A percentile compares a stretch with the other conserved stretches of the same genome.
phyloP scores from a whole-genome alignment of 2,797 vertebrate genomes.

The Cirrhinus molitorella region DNA sequence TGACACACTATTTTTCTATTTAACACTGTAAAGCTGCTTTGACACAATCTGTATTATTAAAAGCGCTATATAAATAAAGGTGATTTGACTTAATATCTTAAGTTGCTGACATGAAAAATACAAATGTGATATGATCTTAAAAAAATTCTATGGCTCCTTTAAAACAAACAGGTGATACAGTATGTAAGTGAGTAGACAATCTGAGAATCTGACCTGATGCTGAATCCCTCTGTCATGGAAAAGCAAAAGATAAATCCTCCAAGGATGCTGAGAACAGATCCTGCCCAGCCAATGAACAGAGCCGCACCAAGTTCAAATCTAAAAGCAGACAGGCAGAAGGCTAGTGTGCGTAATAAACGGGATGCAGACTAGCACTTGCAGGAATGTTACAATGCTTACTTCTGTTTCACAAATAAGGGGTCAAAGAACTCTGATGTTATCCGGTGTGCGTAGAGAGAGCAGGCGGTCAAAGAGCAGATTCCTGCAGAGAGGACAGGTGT shows the following conservation, averaged over 20 bases:
- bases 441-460: constrained; percentile 94
- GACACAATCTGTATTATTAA: too few species aligned
- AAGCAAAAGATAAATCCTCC: constrained; percentile 80
- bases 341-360: background rate
- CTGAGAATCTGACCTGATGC: constrained; percentile 65
- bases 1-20: too few species aligned
- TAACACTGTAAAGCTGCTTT: too few species aligned
- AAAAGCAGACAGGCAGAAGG: background rate
- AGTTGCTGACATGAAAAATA: background rate
- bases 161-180: constrained; percentile 39
- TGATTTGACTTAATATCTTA: background rate
- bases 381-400: constrained; percentile 82
- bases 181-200: too few species aligned
- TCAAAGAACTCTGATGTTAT: constrained; percentile 98
- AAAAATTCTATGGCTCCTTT: background rate
- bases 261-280: constrained; percentile 79
- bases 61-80: too few species aligned
- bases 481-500: constrained; percentile 74
- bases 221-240: constrained; percentile 73
- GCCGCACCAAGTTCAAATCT: constrained; percentile 85
- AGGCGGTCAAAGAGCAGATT: constrained; percentile 90
- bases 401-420: constrained; percentile 91
- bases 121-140: background rate
- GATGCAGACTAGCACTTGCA: background rate
- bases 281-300: constrained; percentile 84